Evolutionary conservation across 1,140 invertebrate genomes (phyloP).

Genomic region (Drepana arcuata): DNA sequence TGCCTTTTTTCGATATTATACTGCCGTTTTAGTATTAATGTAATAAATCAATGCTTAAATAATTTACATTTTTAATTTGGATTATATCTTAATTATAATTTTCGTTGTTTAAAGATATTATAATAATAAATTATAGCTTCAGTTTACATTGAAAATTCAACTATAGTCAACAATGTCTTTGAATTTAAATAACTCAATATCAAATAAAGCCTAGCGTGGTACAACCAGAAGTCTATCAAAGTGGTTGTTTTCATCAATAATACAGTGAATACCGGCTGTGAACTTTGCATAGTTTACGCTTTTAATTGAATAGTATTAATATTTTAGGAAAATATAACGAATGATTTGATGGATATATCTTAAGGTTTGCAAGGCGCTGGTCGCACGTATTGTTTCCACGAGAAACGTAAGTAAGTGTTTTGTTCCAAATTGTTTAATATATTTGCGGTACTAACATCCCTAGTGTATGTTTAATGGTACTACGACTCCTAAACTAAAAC

Average conservation of each 20-base stretch:
- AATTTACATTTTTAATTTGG: too few species aligned
- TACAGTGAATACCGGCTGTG: conserved; percentile 40
- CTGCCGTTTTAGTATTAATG: too few species aligned
- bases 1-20: too few species aligned
- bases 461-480: too few species aligned
- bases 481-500: too few species aligned
- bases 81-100: too few species aligned
- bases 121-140: background rate
- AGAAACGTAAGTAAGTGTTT: conserved; percentile 12
- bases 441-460: too few species aligned
- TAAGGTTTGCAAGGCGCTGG: conserved; percentile 42
- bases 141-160: too few species aligned
- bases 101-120: conserved; percentile 1
- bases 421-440: conserved; percentile 13
- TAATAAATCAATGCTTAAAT: too few species aligned
- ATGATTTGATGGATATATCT: conserved; percentile 6
- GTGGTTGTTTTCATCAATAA: conserved; percentile 21
- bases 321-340: background rate
- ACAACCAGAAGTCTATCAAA: conserved; percentile 4
- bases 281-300: conserved; percentile 23
- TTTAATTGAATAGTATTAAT: conserved; percentile 14
- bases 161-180: too few species aligned
- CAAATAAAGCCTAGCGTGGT: too few species aligned
- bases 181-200: too few species aligned
- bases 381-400: conserved; percentile 28